Percentiles rank a stretch among this genome's conserved stretches.
Evolutionary conservation across 2,113 vertebrate species (phyloP).

Genomic region (Aegithalos caudatus): DNA sequence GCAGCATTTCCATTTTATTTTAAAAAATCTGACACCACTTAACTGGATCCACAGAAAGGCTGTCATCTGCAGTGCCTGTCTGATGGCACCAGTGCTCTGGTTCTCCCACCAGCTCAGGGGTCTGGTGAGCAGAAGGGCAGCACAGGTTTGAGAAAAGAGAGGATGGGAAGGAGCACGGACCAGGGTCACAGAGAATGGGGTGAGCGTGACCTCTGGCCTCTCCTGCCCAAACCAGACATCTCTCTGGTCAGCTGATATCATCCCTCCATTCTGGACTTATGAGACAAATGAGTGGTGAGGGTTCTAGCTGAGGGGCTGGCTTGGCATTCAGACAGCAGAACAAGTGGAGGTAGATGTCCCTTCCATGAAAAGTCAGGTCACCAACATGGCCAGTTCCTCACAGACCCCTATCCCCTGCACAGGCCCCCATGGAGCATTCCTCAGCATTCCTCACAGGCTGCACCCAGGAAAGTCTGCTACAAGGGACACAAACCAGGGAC

Average conservation of each 20-base stretch:
- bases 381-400: neutral
- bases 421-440: neutral
- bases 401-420: neutral
- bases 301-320: neutral
- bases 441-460: neutral
- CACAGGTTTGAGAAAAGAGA: neutral
- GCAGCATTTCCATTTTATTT: neutral
- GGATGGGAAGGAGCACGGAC: neutral
- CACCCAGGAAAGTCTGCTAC: neutral
- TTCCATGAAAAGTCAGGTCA: neutral
- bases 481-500: neutral
- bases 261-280: neutral
- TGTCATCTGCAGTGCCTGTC: neutral
- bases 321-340: neutral
- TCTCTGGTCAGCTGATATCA: neutral
- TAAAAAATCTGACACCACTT: neutral
- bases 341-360: neutral
- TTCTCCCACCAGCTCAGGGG: neutral
- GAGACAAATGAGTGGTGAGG: fast-evolving
- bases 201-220: fast-evolving
- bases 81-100: neutral
- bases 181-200: too few relatives aligned
- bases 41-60: neutral
- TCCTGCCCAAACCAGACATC: neutral
- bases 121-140: neutral